Base-by-base conservation (phyloP, 2,888 invertebrate genomes). In the Megalurothrips usitatus region DNA sequence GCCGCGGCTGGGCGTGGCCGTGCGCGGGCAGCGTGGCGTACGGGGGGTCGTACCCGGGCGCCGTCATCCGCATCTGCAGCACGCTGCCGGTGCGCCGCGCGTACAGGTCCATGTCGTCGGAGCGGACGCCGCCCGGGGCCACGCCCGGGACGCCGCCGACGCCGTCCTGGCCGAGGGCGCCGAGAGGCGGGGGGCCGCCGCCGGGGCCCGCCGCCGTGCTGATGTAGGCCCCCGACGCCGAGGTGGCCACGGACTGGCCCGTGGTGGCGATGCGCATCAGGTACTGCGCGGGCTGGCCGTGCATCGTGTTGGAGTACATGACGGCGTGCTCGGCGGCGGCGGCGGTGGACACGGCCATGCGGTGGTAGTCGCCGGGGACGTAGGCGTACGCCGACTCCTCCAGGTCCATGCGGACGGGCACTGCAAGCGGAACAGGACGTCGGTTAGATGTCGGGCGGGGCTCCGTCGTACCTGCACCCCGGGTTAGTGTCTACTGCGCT, bases 271-370 rank as follows among this genome's bases (percentile, higher is more conserved):
- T 79, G 80, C 81, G 81, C 68, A 83, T 81, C 78, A 82, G 34
- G 80, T 81, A 81, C 52, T 81, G 49, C 86, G 52, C 52, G 52
- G n/a, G 23, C 79, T 49, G 49, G 49, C 49, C 34, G 58, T 79
- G 79, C 58, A 58, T 17, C 58, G 58, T 58, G 17, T 19, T 19
- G 58, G 58, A 26, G 68, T 75, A 75, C 68, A 75, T 75, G 68
- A 75, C 68, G 58, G 86, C 80, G 86, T 86, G 83, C 87, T 87
- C 48, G 86, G 87, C 83, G 86, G 87, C 68, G 87, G 48, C 63
- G 43, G 80, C 47, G 47, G 80, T 68, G 34, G 80, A 34, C 75
- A 78, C 19, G 23, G 80, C 43, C 68, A 75, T 75, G 68, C 68
- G 68, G 68, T 75, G 68, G 68, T 26, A 75, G 68, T 75, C 68